These are phyloP conservation scores for Melanostoma mellinum DNA, from an alignment of 2,888 invertebrate genomes.

Conservation along the genomic window DNA sequence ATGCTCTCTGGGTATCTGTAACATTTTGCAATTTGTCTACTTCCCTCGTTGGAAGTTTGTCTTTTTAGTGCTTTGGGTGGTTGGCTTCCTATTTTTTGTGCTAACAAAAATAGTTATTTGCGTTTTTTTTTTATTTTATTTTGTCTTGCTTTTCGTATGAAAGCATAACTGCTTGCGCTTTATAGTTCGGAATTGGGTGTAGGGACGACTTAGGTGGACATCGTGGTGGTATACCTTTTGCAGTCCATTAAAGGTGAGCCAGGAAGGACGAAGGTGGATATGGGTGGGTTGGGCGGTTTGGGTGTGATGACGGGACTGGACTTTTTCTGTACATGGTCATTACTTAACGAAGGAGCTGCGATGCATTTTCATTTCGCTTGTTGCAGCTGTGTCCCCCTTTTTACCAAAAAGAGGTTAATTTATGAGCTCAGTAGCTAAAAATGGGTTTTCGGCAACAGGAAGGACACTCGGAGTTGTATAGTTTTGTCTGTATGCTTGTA, in stretches of 20 bases:
- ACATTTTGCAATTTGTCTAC: constrained; percentile 70
- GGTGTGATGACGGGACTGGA: constrained; percentile 25
- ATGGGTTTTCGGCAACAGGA: constrained; percentile 69
- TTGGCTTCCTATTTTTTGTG: constrained; percentile 5
- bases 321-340: constrained; percentile 66
- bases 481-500: constrained; percentile 17
- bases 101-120: neutral
- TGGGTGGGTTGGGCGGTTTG: neutral
- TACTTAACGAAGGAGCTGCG: constrained; percentile 71
- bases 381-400: constrained; percentile 78
- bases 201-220: constrained; percentile 18
- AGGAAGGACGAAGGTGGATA: neutral
- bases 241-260: constrained; percentile 68
- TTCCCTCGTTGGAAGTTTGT: constrained; percentile 68
- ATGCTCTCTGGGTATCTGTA: constrained; percentile 56
- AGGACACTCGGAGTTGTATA: constrained; percentile 52
- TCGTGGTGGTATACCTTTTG: constrained; percentile 42
- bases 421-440: constrained; percentile 69
- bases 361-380: constrained; percentile 81
- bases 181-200: neutral
- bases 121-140: constrained; percentile 14
- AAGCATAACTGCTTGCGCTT: constrained; percentile 5
- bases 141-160: constrained; percentile 7
- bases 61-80: constrained; percentile 48
- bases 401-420: constrained; percentile 57